These are phyloP conservation scores for Lasioglossum pauxillum DNA, from an alignment of 2,888 invertebrate genomes.

Conservation along the genomic window DNA sequence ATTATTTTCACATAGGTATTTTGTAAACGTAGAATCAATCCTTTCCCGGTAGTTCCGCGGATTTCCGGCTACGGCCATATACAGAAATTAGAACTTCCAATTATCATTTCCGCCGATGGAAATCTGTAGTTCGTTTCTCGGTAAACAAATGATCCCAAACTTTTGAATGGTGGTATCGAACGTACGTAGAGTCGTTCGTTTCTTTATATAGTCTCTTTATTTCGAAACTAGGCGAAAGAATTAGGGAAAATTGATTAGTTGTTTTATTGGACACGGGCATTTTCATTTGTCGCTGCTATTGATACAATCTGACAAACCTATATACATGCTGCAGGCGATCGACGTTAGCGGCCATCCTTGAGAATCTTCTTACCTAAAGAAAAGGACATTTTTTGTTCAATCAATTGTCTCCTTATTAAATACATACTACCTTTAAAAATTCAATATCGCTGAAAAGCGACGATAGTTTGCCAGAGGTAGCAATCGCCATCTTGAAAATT, in stretches of 20 bases:
- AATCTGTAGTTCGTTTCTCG: slow-evolving; percentile 6
- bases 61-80: not conserved
- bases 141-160: not conserved
- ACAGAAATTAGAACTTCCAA: not conserved
- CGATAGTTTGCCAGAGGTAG: not conserved
- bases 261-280: slow-evolving; percentile 35
- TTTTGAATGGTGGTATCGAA: slow-evolving; percentile 6
- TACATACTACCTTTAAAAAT: not conserved
- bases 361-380: not conserved
- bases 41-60: not conserved
- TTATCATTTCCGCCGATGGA: not conserved
- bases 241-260: slow-evolving; percentile 34
- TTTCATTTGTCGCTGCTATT: slow-evolving; percentile 28
- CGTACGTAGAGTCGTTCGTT: not conserved
- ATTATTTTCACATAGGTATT: slow-evolving; percentile 8
- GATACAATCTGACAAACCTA: slow-evolving; percentile 18
- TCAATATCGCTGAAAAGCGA: not conserved
- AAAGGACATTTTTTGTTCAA: not conserved
- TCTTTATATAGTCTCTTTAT: slow-evolving; percentile 11
- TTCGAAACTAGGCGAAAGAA: slow-evolving; percentile 50
- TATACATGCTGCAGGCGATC: slow-evolving; percentile 37
- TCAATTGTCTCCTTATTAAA: not conserved
- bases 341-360: slow-evolving; percentile 23
- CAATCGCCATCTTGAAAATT: not conserved
- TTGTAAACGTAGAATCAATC: not conserved